Evolutionary conservation across 1,140 invertebrate genomes (phyloP), one percentile per base, ranked within the genome.

Genomic region (Armadillidium nasatum): DNA sequence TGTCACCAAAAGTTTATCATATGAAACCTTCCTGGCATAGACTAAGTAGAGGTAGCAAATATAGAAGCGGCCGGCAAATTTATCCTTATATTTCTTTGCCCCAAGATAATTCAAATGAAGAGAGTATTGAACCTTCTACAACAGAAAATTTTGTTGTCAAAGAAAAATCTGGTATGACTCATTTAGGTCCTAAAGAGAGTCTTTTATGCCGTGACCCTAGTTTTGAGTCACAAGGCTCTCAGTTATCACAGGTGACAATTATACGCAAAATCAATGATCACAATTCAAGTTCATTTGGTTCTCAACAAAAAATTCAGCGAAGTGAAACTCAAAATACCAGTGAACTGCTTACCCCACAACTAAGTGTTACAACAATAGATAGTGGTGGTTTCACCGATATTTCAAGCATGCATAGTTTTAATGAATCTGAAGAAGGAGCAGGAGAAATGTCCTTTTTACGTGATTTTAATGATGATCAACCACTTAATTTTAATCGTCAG

Each of bases 221-320:
- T 70, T 78, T 78, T 73, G 77, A 78, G 45, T 78, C 77, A 15
- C 77, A 78, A 45, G 74, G 45, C 22, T 78, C 77, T n/a, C 77
- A 78, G 23, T 44, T 78, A 21, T 78, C 77, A 21, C 77, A 78
- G 33, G 74, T 78, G 43, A 78, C 77, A 4, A 74, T 78, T 22
- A 71, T 78, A 9, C 70, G 70, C 19, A 75, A 71, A 44, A 21
- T 71, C 7, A 15, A 13, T 21, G 68, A 43, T 60, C 69, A 76
- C 15, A 72, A 4, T 7, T 60, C 7, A 2, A 7, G 50, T 60
- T 60, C 19, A 1, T 33, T 33, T 33, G 33, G 33, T 33, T 33
- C 33, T 33, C 33, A 33, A 33, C 33, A 33, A 33, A 33, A 3
- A 33, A 33, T 33, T 33, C 33, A 33, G 6, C 11, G 50, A 19